phyloP scores from a whole-genome alignment of 2,113 vertebrate species.

The Electrona antarctica region DNA sequence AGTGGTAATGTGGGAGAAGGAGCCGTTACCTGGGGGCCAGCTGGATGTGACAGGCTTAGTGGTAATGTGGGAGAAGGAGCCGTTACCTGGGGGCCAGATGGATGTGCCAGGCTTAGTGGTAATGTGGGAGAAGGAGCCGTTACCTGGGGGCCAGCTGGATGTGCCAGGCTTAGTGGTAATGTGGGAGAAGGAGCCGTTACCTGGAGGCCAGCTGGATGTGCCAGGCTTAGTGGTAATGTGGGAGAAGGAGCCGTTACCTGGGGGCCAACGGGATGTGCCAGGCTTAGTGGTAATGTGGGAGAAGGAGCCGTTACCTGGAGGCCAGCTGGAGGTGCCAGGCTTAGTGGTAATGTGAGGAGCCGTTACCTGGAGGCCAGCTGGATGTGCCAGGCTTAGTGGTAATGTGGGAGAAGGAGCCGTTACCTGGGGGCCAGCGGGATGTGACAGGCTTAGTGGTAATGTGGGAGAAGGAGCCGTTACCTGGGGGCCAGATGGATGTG shows the following conservation, averaged over 20 bases:
- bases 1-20: constrained; percentile 54
- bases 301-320: constrained; percentile 84
- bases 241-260: constrained; percentile 78
- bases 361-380: constrained; percentile 96
- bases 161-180: constrained; percentile 85
- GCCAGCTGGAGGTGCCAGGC: constrained; percentile 93
- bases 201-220: constrained; percentile 97
- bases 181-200: constrained; percentile 62
- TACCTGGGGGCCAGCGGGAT: constrained; percentile 98
- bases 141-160: constrained; percentile 98
- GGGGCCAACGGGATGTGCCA: constrained; percentile 94
- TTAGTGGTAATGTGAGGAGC: constrained; percentile 70
- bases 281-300: constrained; percentile 78
- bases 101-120: constrained; percentile 87
- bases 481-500: constrained; percentile 97
- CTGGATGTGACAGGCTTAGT: constrained; percentile 90
- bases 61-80: constrained; percentile 22
- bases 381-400: constrained; percentile 87
- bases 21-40: constrained; percentile 92
- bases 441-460: constrained; percentile 85
- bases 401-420: neutral
- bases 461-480: constrained; percentile 62
- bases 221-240: constrained; percentile 81
- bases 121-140: neutral
- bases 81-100: constrained; percentile 96